Percentiles rank a stretch among this genome's conserved stretches.
Evolutionary conservation across 2,888 invertebrate species (phyloP).

Genomic region (Syritta pipiens): DNA sequence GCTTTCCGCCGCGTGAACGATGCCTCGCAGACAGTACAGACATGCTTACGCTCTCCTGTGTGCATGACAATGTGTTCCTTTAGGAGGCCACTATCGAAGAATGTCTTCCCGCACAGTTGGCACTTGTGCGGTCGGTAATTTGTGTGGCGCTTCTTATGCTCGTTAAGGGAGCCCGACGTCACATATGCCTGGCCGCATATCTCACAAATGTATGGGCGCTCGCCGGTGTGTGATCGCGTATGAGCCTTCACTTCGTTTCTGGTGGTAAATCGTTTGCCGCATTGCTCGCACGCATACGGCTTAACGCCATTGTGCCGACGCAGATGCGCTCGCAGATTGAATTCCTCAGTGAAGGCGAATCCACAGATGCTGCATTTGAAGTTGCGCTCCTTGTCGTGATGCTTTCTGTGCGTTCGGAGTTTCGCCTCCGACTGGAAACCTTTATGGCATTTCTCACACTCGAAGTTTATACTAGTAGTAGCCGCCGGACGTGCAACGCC

Average conservation of each 20-base stretch:
- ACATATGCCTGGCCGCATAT: conserved; percentile 47
- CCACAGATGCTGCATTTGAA: conserved; percentile 67
- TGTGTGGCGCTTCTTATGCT: conserved; percentile 58
- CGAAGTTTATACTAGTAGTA: too few relatives aligned
- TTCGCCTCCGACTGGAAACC: conserved; percentile 17
- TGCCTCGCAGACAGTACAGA: conserved; percentile 70
- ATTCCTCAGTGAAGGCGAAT: conserved; percentile 56
- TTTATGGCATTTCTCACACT: conserved; percentile 45
- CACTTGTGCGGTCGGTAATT: conserved; percentile 61
- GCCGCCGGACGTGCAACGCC: too few relatives aligned
- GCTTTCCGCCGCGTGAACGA: conserved; percentile 67
- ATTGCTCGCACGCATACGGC: conserved; percentile 50
- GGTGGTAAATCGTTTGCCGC: conserved; percentile 60
- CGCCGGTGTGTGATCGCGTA: conserved; percentile 61
- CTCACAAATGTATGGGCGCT: conserved; percentile 66
- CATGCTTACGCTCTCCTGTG: conserved; percentile 71
- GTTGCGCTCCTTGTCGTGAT: conserved; percentile 52
- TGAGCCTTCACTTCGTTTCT: conserved; percentile 61
- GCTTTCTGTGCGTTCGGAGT: conserved; percentile 18
- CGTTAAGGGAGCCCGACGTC: conserved; percentile 54
- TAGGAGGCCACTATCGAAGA: conserved; percentile 74
- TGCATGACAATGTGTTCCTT: conserved; percentile 75
- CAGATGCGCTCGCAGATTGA: conserved; percentile 63
- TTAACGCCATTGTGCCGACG: conserved; percentile 62
- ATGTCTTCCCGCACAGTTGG: conserved; percentile 68